phyloP scores from a whole-genome alignment of 2,888 invertebrate genomes.

The Digitonthophagus gazella region DNA sequence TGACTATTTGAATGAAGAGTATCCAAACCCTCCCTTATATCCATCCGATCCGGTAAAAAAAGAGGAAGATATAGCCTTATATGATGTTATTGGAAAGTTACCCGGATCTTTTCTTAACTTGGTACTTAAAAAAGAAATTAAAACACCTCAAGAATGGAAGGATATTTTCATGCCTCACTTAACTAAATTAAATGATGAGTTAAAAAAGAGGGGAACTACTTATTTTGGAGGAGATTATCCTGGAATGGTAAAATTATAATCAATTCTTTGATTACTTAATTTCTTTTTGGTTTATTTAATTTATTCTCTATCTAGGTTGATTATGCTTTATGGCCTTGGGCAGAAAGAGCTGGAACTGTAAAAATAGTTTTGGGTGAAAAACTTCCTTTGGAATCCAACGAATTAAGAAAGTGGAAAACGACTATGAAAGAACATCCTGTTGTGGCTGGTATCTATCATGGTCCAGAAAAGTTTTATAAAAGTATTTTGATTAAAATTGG shows the following conservation, averaged over 20 bases:
- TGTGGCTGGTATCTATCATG: slow-evolving; percentile 38
- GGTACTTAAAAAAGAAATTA: slow-evolving; percentile 35
- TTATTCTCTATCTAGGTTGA: slow-evolving; percentile 39
- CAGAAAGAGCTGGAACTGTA: slow-evolving; percentile 40
- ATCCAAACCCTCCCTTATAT: slow-evolving; percentile 54
- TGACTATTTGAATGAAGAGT: slow-evolving; percentile 58
- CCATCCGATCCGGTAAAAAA: slow-evolving; percentile 50
- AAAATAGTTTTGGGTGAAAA: slow-evolving; percentile 37
- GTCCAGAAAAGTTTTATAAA: slow-evolving; percentile 43
- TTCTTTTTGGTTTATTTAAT: slow-evolving; percentile 4
- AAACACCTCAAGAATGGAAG: slow-evolving; percentile 42
- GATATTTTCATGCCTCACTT: slow-evolving; percentile 39
- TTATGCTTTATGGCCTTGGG: slow-evolving; percentile 49
- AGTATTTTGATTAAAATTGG: slow-evolving; percentile 36
- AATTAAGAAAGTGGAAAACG: slow-evolving; percentile 42
- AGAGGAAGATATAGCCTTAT: slow-evolving; percentile 41
- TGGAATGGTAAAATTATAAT: slow-evolving; percentile 26
- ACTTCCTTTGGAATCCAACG: slow-evolving; percentile 38
- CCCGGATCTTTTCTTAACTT: slow-evolving; percentile 37
- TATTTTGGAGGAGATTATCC: slow-evolving; percentile 24
- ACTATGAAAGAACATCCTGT: slow-evolving; percentile 39
- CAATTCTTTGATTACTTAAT: too few relatives aligned
- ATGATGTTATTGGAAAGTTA: slow-evolving; percentile 40
- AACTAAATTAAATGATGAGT: slow-evolving; percentile 43
- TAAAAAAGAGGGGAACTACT: slow-evolving; percentile 35